Evolutionary conservation across 2,113 vertebrate species (phyloP), one percentile per base, ranked within the genome.

Genomic region (Uria aalge): DNA sequence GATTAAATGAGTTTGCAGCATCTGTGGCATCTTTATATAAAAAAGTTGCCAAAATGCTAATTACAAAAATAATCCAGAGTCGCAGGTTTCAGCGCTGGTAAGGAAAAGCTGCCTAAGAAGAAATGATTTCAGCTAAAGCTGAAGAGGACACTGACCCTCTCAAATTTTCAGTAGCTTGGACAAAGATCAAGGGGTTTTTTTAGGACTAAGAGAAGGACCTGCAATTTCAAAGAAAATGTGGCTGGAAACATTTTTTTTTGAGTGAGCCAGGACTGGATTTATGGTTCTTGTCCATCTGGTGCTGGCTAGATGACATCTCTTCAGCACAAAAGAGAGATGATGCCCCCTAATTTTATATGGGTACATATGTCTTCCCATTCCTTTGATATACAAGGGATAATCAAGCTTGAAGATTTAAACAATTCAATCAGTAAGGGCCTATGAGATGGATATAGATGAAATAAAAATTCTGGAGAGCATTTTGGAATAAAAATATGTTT

Each of bases 211-310:
- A 52, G 41, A 78, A 95, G 47, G n/a, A 83, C 55, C 71, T 87
- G 50, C 60, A 94, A 92, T 76, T 92, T 79, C 71, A 79, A 75
- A 72, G 2, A 72, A 62, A 89, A n/a, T 75, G 34, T 64, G 62
- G 4, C 55, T 85, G 56, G 79, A 89, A 60, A 60, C 40, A 34
- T 40, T 40, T 17, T 72, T 74, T 80, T 83, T 75, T 52, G 57
- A 69, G 62, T 21, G 63, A 94, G 88, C 82, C 93, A 97, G 59
- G 59, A 22, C 11, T 55, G 68, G 92, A 96, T 94, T 96, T 85
- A 85, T 59, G 69, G 38, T 68, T 74, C 69, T 71, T 92, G 62
- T 88, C 91, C 95, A 95, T 95, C 96, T 97, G 97, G 83, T 96
- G 79, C 56, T 92, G 67, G 80, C 71, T 74, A 47, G 64, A 62